Evolutionary conservation across 1,140 invertebrate species (phyloP).

Genomic region (Aphaenogaster rudis): DNA sequence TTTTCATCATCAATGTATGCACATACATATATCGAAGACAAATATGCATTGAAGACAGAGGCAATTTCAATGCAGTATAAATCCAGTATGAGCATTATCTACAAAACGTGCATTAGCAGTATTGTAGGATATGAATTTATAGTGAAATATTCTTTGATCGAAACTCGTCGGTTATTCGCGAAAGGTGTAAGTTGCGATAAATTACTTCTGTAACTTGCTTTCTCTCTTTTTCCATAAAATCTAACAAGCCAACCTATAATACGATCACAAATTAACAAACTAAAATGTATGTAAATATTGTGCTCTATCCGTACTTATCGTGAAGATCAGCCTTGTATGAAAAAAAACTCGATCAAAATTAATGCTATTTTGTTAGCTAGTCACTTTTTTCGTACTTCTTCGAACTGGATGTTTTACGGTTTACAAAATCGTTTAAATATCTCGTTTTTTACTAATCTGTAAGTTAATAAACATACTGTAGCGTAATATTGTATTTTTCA

Average conservation of each 20-base stretch:
- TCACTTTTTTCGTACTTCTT: slow-evolving; percentile 32
- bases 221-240: not conserved
- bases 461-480: slow-evolving; percentile 77
- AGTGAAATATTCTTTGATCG: not conserved
- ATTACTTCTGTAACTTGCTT: slow-evolving; percentile 3
- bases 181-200: not conserved
- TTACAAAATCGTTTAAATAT: slow-evolving; percentile 64
- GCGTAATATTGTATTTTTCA: slow-evolving; percentile 68
- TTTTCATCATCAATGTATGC: too few relatives aligned
- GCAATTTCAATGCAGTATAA: slow-evolving; percentile 39
- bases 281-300: not conserved
- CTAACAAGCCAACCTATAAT: not conserved
- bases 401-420: slow-evolving; percentile 19
- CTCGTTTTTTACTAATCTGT: slow-evolving; percentile 72
- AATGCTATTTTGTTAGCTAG: slow-evolving; percentile 53
- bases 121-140: not conserved
- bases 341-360: slow-evolving; percentile 35
- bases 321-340: slow-evolving; percentile 9
- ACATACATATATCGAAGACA: slow-evolving; percentile 34
- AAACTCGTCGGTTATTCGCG: not conserved
- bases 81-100: slow-evolving; percentile 56
- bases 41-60: slow-evolving; percentile 42
- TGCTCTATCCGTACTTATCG: slow-evolving; percentile 60
- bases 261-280: not conserved
- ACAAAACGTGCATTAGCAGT: slow-evolving; percentile 42